Evolutionary conservation across 2,113 vertebrate species (phyloP).

Genomic region (Forbesichthys papilliferus): DNA sequence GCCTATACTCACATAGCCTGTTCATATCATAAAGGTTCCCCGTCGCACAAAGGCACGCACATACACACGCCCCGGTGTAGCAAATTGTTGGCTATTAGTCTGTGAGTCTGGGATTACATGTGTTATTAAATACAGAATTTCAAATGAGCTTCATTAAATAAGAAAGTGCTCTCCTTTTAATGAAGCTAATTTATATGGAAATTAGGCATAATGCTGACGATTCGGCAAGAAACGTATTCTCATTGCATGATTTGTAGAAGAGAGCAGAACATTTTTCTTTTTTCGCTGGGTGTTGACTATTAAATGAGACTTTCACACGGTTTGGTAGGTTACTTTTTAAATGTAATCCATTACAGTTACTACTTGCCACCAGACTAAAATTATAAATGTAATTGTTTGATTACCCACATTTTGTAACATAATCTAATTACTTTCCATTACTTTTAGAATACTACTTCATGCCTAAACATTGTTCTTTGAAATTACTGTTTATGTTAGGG

Average conservation of each 20-base stretch:
- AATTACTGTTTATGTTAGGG: too few species aligned
- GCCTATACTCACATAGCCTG: constrained; percentile 27
- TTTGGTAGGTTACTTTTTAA: too few species aligned
- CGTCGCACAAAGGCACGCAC: constrained; percentile 18
- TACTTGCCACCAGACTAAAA: too few species aligned
- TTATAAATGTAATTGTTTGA: too few species aligned
- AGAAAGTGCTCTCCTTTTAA: constrained; percentile 80
- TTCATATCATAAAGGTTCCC: constrained; percentile 6
- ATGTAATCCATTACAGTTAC: too few species aligned
- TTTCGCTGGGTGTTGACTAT: too few species aligned
- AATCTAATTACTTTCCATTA: too few species aligned
- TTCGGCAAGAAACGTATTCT: constrained; percentile 72
- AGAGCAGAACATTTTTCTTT: constrained; percentile 14
- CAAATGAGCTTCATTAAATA: constrained; percentile 81
- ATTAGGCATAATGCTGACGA: constrained; percentile 77
- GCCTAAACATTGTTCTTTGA: too few species aligned
- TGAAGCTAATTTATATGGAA: constrained; percentile 85
- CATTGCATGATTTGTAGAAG: constrained; percentile 62
- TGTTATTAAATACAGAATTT: constrained; percentile 84
- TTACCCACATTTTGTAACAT: too few species aligned
- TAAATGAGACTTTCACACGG: neutral
- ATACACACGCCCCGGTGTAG: constrained; percentile 38
- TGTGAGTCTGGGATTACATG: constrained; percentile 77
- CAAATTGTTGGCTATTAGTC: constrained; percentile 81
- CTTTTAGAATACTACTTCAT: too few species aligned